Evolutionary conservation across 2,797 vertebrate species (phyloP), one percentile per base, ranked within the genome.

Genomic region (Oceanodroma leucorhoa): DNA sequence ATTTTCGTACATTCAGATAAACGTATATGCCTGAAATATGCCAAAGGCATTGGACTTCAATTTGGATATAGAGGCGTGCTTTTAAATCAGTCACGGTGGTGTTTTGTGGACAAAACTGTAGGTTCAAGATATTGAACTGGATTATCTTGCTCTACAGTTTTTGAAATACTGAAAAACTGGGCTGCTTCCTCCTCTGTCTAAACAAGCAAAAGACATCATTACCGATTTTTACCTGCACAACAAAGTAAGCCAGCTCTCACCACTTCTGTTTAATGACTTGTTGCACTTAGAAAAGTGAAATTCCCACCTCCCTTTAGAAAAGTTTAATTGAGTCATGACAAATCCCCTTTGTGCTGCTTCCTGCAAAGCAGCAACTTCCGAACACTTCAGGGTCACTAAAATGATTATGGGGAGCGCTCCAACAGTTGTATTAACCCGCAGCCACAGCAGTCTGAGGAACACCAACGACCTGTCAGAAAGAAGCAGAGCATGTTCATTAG

Each of bases 401-500:
- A 32, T 5, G 7, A 32, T 29, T 10, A 40, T 0, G 4, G 48
- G 45, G 54, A 62, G 30, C 79, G 34, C 48, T 36, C 65, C 67
- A 70, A 15, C 32, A 40, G 75, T 24, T 40, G 75, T 19, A 38
- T 14, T 29, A 24, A 29, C 14, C 34, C 54, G 65, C 84, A 69
- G 66, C 50, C 69, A 30, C 53, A 19, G 70, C 58, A 70, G 64
- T 7, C 60, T 14, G 32, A 78, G 79, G 57, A 93, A 64, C 72
- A 50, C 26, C 50, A 26, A 11, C 3, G 2, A 94, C 92, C 94
- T 90, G 89, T 58, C 65, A 24, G 79, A 78, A 83, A 83, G 65
- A 92, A 95, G 71, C 81, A 94, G 57, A 90, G 65, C 65, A 16
- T 3, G 22, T 51, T 89, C 43, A 14, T 95, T 89, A 96, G 86